Base-by-base conservation (phyloP, 2,113 vertebrate species). In the Leptobrachium ailaonicum region DNA sequence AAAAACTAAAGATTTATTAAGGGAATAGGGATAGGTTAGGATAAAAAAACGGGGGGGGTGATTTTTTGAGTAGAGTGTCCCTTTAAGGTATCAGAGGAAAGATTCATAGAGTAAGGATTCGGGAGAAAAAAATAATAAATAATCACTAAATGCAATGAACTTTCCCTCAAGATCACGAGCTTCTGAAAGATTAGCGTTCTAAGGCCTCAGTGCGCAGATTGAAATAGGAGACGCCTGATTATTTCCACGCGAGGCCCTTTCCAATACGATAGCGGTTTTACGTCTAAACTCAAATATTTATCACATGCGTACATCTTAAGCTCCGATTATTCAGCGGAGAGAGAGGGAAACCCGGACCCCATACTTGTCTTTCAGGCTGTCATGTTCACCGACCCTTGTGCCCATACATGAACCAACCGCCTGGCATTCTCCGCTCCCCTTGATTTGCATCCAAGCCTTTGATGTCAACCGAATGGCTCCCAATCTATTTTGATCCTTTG, bases 381-480 rank as follows among this genome's bases (percentile, higher is more conserved):
- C 87, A 75, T 64, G 84, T 82, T 76, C 78, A 76, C 14, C 10
- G 62, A 4, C 9, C 63, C 60, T n/a, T 10, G 32, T 76, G 84
- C 83, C 87, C 85, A 66, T 62, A 83, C 83, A 85, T 84, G 79
- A 73, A 82, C 75, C 84, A 87, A 84, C 91, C 88, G 89, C 87
- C 86, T 86, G 87, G 86, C 4, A 54, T 92, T 89, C 91, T 90
- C 90, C 86, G 88, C 88, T 86, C 90, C 85, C 87, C 85, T 82
- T 87, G 88, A 86, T 78, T 54, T 0, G 41, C 73, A 86, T 88
- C 92, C 87, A 86, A 79, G 81, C 60, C 89, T 95, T 94, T 95
- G 92, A 96, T 93, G 87, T 90, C 12, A 75, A 83, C 81, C 86
- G 83, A 85, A 86, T 74, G 79, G 89, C 83, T 71, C 41, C 76